Conservation (phyloP, 2,113 vertebrate species). For the Melanostigma gelatinosum region DNA sequence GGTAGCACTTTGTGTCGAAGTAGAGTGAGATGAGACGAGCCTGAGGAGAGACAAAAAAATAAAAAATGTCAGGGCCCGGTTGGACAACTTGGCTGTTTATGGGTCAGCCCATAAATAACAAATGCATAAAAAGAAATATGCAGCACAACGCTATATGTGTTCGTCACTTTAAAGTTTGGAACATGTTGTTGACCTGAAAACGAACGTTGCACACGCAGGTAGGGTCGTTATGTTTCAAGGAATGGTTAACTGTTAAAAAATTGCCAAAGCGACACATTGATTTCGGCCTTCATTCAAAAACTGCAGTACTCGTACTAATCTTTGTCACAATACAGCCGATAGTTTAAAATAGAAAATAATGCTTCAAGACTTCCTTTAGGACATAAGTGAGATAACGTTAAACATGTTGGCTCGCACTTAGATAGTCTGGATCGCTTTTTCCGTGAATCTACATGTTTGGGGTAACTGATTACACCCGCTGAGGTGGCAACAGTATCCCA, state of each 20-base stretch:
- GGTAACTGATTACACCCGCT: background rate
- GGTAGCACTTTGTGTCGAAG: constrained; percentile 98
- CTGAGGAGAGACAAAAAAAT: constrained; percentile 72
- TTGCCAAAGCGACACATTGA: background rate
- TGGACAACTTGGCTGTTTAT: background rate
- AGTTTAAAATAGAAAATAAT: too few relatives aligned
- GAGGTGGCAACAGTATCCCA: too few relatives aligned
- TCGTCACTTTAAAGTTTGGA: background rate
- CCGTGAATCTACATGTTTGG: background rate
- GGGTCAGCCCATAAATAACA: background rate
- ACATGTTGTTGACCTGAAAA: background rate
- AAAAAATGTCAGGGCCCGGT: background rate
- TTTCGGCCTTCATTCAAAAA: background rate
- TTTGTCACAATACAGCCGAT: too few relatives aligned
- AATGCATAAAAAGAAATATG: background rate
- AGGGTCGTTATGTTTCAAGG: background rate
- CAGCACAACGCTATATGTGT: background rate
- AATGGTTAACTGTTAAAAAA: background rate
- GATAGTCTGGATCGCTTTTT: too few relatives aligned
- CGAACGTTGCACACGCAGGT: background rate
- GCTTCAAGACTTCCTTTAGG: too few relatives aligned
- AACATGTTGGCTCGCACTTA: background rate
- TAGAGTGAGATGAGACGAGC: constrained; percentile 97
- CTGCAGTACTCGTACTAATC: background rate
- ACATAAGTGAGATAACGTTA: too few relatives aligned